Percentiles rank a stretch among this genome's conserved stretches.
phyloP scores from a whole-genome alignment of 2,113 vertebrate species.

The Aptenodytes forsteri region DNA sequence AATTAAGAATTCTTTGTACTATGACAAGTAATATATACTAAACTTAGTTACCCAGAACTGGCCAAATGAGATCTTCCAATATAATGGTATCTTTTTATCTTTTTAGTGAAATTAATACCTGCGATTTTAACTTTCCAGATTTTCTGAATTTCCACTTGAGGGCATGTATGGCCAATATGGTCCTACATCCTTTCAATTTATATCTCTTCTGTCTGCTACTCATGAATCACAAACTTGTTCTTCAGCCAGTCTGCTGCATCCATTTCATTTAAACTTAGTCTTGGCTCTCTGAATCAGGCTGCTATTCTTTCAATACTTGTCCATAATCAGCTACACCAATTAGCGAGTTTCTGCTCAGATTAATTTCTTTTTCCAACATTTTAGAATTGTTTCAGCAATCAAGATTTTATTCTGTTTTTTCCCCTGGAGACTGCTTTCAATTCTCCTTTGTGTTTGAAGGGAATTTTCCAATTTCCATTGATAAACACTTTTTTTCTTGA shows the following conservation, averaged over 20 bases:
- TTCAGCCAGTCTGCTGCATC: not conserved
- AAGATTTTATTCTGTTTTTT: not conserved
- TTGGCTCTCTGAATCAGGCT: not conserved
- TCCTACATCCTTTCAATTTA: not conserved
- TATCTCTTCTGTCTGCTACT: not conserved
- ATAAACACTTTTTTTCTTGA: not conserved
- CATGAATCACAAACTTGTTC: not conserved
- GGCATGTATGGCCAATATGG: not conserved
- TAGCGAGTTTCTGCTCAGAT: not conserved
- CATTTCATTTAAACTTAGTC: not conserved
- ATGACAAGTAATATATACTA: not conserved
- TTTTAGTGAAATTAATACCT: not conserved
- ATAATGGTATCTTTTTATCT: not conserved
- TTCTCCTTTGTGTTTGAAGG: not conserved
- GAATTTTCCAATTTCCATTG: not conserved
- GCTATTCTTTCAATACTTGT: not conserved
- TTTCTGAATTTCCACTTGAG: not conserved
- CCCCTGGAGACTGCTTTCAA: not conserved
- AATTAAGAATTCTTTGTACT: constrained; percentile 4
- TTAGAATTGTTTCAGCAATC: not conserved
- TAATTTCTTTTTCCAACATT: not conserved
- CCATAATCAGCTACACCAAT: not conserved
- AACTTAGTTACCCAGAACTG: not conserved
- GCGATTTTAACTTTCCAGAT: not conserved
- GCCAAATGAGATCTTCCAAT: not conserved